Evolutionary conservation across 2,797 vertebrate species (phyloP).

Genomic region (Ptychobarbus kaznakovi): DNA sequence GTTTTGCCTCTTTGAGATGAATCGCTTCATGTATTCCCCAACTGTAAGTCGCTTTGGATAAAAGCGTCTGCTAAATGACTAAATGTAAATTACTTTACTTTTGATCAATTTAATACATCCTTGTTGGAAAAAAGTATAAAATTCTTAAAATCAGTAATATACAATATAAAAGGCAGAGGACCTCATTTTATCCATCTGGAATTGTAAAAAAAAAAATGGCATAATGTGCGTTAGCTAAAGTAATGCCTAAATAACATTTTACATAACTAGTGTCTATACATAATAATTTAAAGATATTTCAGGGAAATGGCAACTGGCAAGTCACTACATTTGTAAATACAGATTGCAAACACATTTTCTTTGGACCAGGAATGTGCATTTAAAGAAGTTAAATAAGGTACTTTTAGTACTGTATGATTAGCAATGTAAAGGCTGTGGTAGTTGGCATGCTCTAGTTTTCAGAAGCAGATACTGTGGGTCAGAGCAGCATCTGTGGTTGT

Average conservation of each 20-base stretch:
- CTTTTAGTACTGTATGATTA: neutral
- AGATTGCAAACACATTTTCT: neutral
- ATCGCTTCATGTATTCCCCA: too few species aligned
- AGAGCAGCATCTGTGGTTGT: constrained; percentile 17
- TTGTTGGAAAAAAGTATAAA: too few species aligned
- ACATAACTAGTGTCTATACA: neutral
- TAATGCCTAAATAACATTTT: neutral
- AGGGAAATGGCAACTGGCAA: neutral
- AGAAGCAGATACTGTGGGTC: neutral
- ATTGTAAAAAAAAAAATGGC: neutral
- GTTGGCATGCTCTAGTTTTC: neutral
- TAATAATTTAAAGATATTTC: neutral
- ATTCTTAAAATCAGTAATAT: too few species aligned
- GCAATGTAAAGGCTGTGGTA: neutral
- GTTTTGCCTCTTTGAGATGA: too few species aligned
- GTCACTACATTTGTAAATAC: neutral
- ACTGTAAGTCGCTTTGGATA: too few species aligned
- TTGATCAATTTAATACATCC: neutral
- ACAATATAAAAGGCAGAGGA: too few species aligned
- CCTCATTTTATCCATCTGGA: neutral
- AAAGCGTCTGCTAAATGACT: too few species aligned
- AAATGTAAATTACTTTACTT: neutral
- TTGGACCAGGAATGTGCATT: neutral
- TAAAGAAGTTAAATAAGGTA: neutral
- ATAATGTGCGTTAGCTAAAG: neutral